phyloP scores from a whole-genome alignment of 2,797 vertebrate genomes.

The Fratercula arctica region DNA sequence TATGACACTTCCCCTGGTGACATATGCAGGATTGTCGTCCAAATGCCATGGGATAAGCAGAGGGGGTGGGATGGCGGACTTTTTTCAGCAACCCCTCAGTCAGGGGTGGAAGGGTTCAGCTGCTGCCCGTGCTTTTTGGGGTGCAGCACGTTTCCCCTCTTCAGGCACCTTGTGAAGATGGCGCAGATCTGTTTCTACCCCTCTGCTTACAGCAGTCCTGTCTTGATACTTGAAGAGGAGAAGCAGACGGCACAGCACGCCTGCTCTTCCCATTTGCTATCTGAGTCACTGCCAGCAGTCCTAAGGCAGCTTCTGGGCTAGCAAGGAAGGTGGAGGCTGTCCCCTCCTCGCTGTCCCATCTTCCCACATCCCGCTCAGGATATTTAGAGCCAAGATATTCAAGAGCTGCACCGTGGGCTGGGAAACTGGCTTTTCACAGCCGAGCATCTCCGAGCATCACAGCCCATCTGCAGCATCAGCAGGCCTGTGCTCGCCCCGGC shows the following conservation, averaged over 20 bases:
- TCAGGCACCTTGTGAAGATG: neutral
- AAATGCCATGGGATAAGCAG: neutral
- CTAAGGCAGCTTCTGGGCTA: conserved; percentile 31
- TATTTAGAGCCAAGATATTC: conserved; percentile 20
- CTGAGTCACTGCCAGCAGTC: conserved; percentile 17
- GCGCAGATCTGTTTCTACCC: neutral
- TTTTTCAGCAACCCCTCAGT: neutral
- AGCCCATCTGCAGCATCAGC: conserved; percentile 26
- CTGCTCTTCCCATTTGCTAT: neutral
- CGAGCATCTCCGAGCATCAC: neutral
- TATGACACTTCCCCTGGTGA: neutral
- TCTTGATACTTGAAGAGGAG: neutral
- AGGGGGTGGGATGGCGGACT: fast-evolving
- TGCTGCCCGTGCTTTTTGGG: neutral
- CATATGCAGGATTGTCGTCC: neutral
- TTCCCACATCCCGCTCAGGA: conserved; percentile 22
- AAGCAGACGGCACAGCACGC: neutral
- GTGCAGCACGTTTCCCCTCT: neutral
- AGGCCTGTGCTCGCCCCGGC: neutral
- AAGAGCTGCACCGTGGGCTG: neutral
- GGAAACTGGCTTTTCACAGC: neutral
- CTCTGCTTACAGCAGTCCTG: neutral
- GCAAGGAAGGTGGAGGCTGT: conserved; percentile 17
- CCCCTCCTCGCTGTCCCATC: neutral
- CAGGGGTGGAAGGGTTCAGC: neutral